These are phyloP conservation scores for Euzophera pinguis DNA, from an alignment of 2,888 invertebrate species.

Conservation along the genomic window DNA sequence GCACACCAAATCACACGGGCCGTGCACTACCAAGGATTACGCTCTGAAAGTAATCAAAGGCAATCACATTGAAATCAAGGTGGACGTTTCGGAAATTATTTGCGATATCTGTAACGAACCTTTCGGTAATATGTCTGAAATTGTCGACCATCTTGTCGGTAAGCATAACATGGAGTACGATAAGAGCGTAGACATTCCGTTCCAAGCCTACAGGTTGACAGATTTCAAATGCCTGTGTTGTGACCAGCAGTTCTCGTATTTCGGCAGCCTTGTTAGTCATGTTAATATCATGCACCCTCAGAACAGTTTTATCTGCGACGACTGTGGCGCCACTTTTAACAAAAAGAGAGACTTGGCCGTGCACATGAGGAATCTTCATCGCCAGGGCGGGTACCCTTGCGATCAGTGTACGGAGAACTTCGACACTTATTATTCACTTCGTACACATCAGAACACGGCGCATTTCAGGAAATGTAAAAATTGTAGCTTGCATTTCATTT, in stretches of 20 bases:
- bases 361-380: slow-evolving; percentile 51
- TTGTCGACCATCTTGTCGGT: slow-evolving; percentile 55
- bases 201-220: slow-evolving; percentile 49
- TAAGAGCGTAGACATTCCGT: slow-evolving; percentile 44
- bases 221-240: slow-evolving; percentile 55
- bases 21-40: slow-evolving; percentile 46
- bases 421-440: slow-evolving; percentile 32
- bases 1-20: slow-evolving; percentile 56
- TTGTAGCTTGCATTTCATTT: slow-evolving; percentile 46
- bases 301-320: slow-evolving; percentile 52
- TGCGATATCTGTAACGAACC: slow-evolving; percentile 57
- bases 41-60: slow-evolving; percentile 51
- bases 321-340: slow-evolving; percentile 53
- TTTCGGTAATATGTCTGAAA: slow-evolving; percentile 42
- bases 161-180: slow-evolving; percentile 58
- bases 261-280: slow-evolving; percentile 53
- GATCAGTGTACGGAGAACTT: slow-evolving; percentile 47
- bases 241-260: slow-evolving; percentile 48
- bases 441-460: slow-evolving; percentile 44
- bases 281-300: slow-evolving; percentile 50
- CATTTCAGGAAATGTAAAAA: slow-evolving; percentile 54
- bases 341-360: slow-evolving; percentile 51
- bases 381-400: slow-evolving; percentile 51
- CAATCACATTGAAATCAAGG: slow-evolving; percentile 50
- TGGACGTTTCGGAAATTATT: slow-evolving; percentile 58